Evolutionary conservation across 2,888 invertebrate species (phyloP), one percentile per base, ranked within the genome.

Genomic region (Baccha elongata): DNA sequence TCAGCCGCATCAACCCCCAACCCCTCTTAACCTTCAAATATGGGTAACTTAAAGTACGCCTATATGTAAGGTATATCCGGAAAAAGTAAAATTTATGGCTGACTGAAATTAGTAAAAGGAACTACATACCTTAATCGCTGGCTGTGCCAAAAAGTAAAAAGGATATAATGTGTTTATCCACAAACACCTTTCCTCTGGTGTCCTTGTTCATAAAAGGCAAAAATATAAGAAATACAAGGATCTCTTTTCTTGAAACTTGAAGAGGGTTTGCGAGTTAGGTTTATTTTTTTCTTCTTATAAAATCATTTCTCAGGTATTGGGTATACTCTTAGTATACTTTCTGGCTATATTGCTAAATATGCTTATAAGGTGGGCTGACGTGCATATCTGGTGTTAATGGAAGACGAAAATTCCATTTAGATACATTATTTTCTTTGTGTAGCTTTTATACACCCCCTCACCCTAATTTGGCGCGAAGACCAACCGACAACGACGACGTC

Each of bases 331-430:
- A 44, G 8, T 35, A 13, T 29, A 67, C 55, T 60, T 50, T 32
- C 5, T 64, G 35, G 44, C 53, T 37, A 58, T 65, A 42, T 26
- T 80, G 60, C 67, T 67, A 67, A 73, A 76, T n/a, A n/a, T 71
- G 40, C 76, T 83, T 58, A 23, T 15, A 40, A 60, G 29, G 26
- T 26, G 17, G 35, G 23, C 29, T 60, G 17, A 55, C 58, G 72
- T 83, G 83, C 83, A 83, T 83, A 83, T 83, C 72, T 73, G 72
- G 72, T 83, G 83, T 83, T 83, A 83, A 83, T 83, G 83, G 83
- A 81, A 83, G 83, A 48, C 68, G 50, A 83, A 76, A 72, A 83
- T 83, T 83, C 72, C 83, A 83, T 68, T 72, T 83, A 76, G 83
- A 83, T 78, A 83, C 83, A 83, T 78, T 83, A 83, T 64, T 68